Evolutionary conservation across 2,113 vertebrate species (phyloP).

Genomic region (Oncorhynchus kisutch): DNA sequence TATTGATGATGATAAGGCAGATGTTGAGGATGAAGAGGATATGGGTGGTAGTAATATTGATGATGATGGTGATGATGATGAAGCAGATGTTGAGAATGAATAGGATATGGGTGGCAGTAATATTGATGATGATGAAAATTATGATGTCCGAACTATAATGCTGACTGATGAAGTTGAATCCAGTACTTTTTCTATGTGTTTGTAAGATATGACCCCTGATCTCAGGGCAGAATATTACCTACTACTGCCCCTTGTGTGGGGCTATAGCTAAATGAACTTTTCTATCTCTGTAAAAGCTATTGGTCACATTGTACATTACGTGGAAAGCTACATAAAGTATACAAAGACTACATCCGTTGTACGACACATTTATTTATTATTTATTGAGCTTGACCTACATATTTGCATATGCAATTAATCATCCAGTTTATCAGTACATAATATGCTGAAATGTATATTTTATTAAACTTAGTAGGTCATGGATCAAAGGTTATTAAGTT

Average conservation of each 20-base stretch:
- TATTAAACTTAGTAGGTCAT: background rate
- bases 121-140: constrained; percentile 21
- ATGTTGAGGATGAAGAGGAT: constrained; percentile 15
- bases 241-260: constrained; percentile 54
- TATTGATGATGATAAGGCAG: constrained; percentile 14
- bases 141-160: constrained; percentile 19
- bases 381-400: constrained; percentile 53
- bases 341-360: constrained; percentile 47
- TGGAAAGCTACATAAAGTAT: constrained; percentile 70
- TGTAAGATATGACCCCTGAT: constrained; percentile 67
- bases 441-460: background rate
- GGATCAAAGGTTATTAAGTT: background rate
- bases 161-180: constrained; percentile 36
- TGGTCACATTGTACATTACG: constrained; percentile 67
- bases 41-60: constrained; percentile 8
- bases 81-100: constrained; percentile 22
- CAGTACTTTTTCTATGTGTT: constrained; percentile 73
- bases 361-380: constrained; percentile 53
- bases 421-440: background rate
- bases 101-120: background rate
- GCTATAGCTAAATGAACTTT: constrained; percentile 69
- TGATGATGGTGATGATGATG: constrained; percentile 16
- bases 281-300: constrained; percentile 75
- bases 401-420: constrained; percentile 30
- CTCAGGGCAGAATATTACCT: constrained; percentile 62